Evolutionary conservation across 37 sponge, comb jelly and placozoan species (phyloP).

Genomic region (Cladorhizidae sp.): DNA sequence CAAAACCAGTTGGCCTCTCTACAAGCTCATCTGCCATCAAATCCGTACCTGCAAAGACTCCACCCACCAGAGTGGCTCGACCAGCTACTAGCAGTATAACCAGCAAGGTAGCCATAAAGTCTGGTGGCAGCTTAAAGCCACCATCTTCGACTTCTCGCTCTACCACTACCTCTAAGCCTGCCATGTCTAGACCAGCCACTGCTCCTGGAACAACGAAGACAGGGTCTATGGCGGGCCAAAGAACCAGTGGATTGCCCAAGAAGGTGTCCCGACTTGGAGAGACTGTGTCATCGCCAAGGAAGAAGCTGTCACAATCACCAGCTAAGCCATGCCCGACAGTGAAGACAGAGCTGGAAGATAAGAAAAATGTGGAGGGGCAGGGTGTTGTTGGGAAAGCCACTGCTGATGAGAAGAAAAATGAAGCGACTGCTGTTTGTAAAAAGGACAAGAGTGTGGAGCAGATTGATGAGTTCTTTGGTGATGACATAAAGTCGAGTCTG

Average conservation of each 20-base stretch:
- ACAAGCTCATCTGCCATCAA: slow-evolving; percentile 20
- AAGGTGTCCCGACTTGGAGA: not conserved
- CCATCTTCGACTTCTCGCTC: not conserved
- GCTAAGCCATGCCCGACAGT: not conserved
- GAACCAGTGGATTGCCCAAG: not conserved
- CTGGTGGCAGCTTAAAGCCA: not conserved
- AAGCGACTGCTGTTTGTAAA: not conserved
- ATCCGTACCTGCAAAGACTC: slow-evolving; percentile 16
- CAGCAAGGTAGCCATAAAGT: not conserved
- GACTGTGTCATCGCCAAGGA: not conserved
- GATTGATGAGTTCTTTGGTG: slow-evolving; percentile 61
- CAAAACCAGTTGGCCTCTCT: slow-evolving; percentile 8
- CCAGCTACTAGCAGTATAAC: not conserved
- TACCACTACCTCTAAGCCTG: not conserved
- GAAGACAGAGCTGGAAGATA: not conserved
- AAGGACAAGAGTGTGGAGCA: not conserved
- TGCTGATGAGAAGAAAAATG: not conserved
- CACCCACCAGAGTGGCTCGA: not conserved
- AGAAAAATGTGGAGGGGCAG: not conserved
- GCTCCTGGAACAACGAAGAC: not conserved
- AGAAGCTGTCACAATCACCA: not conserved
- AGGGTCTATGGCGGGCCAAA: not conserved
- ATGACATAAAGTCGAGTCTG: slow-evolving; percentile 23
- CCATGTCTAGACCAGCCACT: slow-evolving; percentile 1
- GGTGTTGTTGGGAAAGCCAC: not conserved